phyloP scores from a whole-genome alignment of 2,888 invertebrate species.

The Agrochola circellaris region DNA sequence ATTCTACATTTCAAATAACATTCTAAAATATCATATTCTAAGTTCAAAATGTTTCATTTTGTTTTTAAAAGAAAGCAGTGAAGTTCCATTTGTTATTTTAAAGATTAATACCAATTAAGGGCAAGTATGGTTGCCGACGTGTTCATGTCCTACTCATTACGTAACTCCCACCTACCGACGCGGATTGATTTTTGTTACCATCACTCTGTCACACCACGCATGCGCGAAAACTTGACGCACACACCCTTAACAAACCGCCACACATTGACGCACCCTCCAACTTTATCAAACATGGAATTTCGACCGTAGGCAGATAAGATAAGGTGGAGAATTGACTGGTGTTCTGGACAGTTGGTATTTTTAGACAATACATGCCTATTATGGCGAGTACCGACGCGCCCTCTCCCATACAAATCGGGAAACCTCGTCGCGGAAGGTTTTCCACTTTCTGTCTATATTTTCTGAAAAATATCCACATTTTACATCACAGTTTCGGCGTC shows the following conservation, averaged over 20 bases:
- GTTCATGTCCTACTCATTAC: constrained; percentile 84
- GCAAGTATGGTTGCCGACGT: constrained; percentile 77
- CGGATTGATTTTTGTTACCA: constrained; percentile 89
- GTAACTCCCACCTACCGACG: constrained; percentile 87
- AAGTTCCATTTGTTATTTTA: constrained; percentile 59
- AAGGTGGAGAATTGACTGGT: constrained; percentile 57
- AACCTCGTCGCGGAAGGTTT: constrained; percentile 85
- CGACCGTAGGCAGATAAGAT: constrained; percentile 48
- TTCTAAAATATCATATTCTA: constrained; percentile 6
- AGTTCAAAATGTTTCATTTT: neutral
- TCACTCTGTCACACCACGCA: constrained; percentile 78
- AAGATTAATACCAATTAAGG: constrained; percentile 80
- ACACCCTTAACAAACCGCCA: constrained; percentile 70
- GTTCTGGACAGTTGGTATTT: constrained; percentile 79
- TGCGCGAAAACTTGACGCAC: constrained; percentile 83
- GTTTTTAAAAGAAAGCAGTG: constrained; percentile 11
- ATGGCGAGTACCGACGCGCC: constrained; percentile 85
- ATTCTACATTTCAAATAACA: constrained; percentile 7
- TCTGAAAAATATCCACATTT: constrained; percentile 80
- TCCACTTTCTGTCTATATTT: constrained; percentile 83
- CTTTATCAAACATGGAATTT: constrained; percentile 55
- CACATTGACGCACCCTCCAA: constrained; percentile 74
- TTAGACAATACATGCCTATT: constrained; percentile 88
- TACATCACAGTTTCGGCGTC: constrained; percentile 72
- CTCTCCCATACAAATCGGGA: constrained; percentile 88